Evolutionary conservation across 2,797 vertebrate species (phyloP).

Genomic region (Squalus acanthias): DNA sequence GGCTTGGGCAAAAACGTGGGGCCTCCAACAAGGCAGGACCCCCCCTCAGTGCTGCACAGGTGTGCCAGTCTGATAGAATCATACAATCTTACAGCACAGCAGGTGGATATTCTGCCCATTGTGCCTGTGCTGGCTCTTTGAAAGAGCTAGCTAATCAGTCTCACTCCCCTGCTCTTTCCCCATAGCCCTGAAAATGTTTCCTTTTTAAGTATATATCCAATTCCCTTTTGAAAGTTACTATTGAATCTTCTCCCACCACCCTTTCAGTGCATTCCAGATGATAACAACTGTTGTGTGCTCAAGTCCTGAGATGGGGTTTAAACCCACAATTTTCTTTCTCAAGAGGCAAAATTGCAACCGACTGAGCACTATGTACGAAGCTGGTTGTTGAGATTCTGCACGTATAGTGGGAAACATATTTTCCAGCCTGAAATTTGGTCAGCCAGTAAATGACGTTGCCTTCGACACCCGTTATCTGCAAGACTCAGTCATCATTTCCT

Average conservation of each 20-base stretch:
- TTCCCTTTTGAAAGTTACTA: neutral
- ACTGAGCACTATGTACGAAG: neutral
- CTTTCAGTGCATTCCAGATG: neutral
- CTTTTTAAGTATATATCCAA: too few relatives aligned
- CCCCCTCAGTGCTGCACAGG: neutral
- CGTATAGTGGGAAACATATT: neutral
- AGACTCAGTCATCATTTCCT: constrained; percentile 15
- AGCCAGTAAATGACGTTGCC: neutral
- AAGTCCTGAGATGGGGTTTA: neutral
- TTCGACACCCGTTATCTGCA: neutral
- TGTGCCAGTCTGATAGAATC: neutral
- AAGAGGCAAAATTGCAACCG: neutral
- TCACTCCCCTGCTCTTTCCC: neutral
- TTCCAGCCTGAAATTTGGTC: neutral
- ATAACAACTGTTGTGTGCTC: neutral
- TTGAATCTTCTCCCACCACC: neutral
- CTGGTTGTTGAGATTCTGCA: neutral
- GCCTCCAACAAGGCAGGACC: neutral
- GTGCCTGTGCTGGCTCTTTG: neutral
- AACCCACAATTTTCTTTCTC: neutral
- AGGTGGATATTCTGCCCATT: neutral
- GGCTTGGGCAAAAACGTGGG: neutral
- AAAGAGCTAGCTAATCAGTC: neutral
- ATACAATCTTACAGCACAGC: neutral
- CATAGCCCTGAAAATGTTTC: neutral